Evolutionary conservation across 2,113 vertebrate species (phyloP).

Genomic region (Pterocles burchelli): DNA sequence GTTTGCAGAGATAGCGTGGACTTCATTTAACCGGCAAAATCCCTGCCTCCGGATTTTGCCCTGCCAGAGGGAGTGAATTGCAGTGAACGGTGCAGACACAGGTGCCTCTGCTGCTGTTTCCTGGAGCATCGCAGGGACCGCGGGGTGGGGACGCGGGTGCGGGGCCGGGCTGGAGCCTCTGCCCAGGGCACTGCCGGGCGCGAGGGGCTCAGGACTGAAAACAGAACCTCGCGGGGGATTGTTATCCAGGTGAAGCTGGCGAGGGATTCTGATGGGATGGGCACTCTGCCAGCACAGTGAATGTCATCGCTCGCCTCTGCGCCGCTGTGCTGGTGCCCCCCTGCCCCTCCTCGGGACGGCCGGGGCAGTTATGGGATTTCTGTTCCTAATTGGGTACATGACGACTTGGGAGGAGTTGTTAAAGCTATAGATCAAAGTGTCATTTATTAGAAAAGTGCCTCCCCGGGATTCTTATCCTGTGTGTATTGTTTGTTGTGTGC

Average conservation of each 20-base stretch:
- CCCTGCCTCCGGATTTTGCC: rapidly evolving
- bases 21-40: neutral
- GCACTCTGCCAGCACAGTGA: neutral
- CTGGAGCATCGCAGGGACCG: rapidly evolving
- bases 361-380: neutral
- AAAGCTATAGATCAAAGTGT: constrained; percentile 24
- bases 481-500: neutral
- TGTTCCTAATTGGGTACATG: neutral
- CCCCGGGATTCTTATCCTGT: neutral
- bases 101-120: neutral
- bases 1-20: neutral
- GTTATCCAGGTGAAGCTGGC: neutral
- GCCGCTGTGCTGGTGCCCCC: neutral
- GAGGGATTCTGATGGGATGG: neutral
- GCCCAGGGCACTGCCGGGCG: neutral
- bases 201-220: neutral
- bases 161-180: neutral
- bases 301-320: neutral
- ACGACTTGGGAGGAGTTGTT: neutral
- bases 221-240: neutral
- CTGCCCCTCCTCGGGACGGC: neutral
- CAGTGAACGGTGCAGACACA: neutral
- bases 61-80: neutral
- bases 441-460: constrained; percentile 18
- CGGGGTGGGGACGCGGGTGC: no score